Conservation (phyloP, 2,113 vertebrate species). For the Centropus unirufus region DNA sequence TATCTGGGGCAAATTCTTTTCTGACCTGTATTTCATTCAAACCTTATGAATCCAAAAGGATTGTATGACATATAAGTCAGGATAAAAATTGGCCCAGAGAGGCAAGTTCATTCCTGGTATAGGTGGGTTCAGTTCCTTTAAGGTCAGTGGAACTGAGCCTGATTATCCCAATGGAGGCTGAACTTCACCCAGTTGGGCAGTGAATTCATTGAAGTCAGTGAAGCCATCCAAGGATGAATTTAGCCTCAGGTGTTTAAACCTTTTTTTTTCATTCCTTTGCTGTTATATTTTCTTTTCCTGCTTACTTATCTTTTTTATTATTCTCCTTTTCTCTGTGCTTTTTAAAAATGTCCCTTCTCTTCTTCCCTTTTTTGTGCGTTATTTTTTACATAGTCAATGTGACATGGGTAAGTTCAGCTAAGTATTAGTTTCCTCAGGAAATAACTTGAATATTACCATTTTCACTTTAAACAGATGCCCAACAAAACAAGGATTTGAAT, state of each 20-base stretch:
- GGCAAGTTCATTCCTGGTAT: constrained; percentile 47
- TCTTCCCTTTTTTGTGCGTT: constrained; percentile 66
- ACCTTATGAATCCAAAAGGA: constrained; percentile 49
- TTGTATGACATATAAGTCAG: constrained; percentile 41
- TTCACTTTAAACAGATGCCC: constrained; percentile 71
- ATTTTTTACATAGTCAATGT: constrained; percentile 68
- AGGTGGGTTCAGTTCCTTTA: constrained; percentile 31
- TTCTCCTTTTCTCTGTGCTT: constrained; percentile 56
- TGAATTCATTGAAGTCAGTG: constrained; percentile 49
- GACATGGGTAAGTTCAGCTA: constrained; percentile 68
- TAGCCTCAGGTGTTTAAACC: constrained; percentile 24
- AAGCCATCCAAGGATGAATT: constrained; percentile 50
- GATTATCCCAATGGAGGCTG: constrained; percentile 16
- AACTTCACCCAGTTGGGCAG: constrained; percentile 43
- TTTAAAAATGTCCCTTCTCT: constrained; percentile 29
- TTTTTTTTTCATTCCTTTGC: constrained; percentile 1
- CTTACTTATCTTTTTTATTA: constrained; percentile 34
- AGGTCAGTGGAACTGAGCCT: constrained; percentile 30
- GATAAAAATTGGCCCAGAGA: constrained; percentile 54
- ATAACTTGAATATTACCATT: constrained; percentile 67
- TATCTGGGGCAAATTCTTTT: constrained; percentile 41
- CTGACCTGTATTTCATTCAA: constrained; percentile 56
- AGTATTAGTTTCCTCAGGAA: constrained; percentile 73
- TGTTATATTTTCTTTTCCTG: constrained; percentile 25
- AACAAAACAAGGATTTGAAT: constrained; percentile 52